Base-by-base conservation (phyloP, 2,888 invertebrate species). In the Torymus texanus region DNA sequence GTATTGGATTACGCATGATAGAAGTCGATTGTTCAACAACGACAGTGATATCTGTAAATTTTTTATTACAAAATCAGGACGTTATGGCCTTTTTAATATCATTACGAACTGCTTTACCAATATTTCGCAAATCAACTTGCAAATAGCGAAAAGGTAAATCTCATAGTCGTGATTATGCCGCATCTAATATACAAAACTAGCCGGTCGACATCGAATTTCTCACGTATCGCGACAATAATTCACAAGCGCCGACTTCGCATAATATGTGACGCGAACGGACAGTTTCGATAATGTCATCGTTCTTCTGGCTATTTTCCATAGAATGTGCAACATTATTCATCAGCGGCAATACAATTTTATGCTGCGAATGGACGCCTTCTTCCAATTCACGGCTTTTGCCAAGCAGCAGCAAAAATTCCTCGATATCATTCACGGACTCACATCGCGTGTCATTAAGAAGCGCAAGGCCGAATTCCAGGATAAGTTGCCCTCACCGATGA, bases 251-350 rank as follows among this genome's bases (percentile, higher is more conserved):
- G 11, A 29, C 41, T 51, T 66, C 16, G 12, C 41, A 14, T 10
- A 59, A 8, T 8, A 8, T 41, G 41, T 50, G 59, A 70, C 50
- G 50, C 50, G 70, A n/a, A 14, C 2, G 8, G 41, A 41, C 8
- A 41, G 5, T 41, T 41, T 41, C 41, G 1, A 41, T 41, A 41
- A 8, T 8, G 41, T 41, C 41, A 41, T 41, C 8, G 41, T 41
- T 41, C 8, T 41, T 41, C 8, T 41, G 41, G 41, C 8, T 41
- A 41, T 24, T 78, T 68, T 66, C 2, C 65, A 41, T 61, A 92
- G 92, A 81, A 90, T 93, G 91, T 92, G 92, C 84, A 91, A 92
- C 82, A 92, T 93, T 68, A 86, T 92, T 13, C 92, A 92, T 83
- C 88, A 90, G 82, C 89, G 92, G 61, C 91, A 91, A 61, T 91